phyloP scores from a whole-genome alignment of 2,888 invertebrate genomes.

The Drosophila quasianomalipes region DNA sequence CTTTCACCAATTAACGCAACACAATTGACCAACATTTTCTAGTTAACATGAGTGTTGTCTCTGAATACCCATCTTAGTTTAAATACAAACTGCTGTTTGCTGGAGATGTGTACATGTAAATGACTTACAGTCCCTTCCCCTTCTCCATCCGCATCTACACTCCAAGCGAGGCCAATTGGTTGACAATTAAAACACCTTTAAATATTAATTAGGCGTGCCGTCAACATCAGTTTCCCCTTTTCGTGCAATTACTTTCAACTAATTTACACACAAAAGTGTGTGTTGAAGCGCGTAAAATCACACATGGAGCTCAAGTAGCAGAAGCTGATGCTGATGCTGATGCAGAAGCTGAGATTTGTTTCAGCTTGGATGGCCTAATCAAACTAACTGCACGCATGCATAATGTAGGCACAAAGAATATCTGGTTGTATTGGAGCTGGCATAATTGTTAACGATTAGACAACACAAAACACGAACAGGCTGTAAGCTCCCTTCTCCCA shows the following conservation, averaged over 20 bases:
- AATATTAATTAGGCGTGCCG: slow-evolving; percentile 73
- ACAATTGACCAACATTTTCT: slow-evolving; percentile 31
- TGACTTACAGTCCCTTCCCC: slow-evolving; percentile 56
- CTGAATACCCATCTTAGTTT: slow-evolving; percentile 28
- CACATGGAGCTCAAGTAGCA: slow-evolving; percentile 10
- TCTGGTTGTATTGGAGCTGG: slow-evolving; percentile 35
- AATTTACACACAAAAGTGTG: slow-evolving; percentile 51
- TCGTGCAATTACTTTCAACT: slow-evolving; percentile 50
- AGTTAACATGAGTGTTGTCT: slow-evolving; percentile 8
- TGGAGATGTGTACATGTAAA: slow-evolving; percentile 17
- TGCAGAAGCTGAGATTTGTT: slow-evolving; percentile 3
- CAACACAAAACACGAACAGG: slow-evolving; percentile 76
- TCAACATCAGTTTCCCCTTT: slow-evolving; percentile 28
- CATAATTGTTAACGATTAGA: slow-evolving; percentile 76
- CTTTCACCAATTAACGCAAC: slow-evolving; percentile 59
- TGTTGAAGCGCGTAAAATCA: slow-evolving; percentile 71
- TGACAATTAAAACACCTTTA: slow-evolving; percentile 70
- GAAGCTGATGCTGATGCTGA: slow-evolving; percentile 4
- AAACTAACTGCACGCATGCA: slow-evolving; percentile 65
- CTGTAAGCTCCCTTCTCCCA: slow-evolving; percentile 36
- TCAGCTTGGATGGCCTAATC: slow-evolving; percentile 38
- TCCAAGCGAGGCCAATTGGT: slow-evolving; percentile 19
- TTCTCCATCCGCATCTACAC: slow-evolving; percentile 2
- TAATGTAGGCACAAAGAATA: slow-evolving; percentile 22
- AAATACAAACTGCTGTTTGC: neutral